phyloP scores from a whole-genome alignment of 2,113 vertebrate species.

The Cacatua alba region DNA sequence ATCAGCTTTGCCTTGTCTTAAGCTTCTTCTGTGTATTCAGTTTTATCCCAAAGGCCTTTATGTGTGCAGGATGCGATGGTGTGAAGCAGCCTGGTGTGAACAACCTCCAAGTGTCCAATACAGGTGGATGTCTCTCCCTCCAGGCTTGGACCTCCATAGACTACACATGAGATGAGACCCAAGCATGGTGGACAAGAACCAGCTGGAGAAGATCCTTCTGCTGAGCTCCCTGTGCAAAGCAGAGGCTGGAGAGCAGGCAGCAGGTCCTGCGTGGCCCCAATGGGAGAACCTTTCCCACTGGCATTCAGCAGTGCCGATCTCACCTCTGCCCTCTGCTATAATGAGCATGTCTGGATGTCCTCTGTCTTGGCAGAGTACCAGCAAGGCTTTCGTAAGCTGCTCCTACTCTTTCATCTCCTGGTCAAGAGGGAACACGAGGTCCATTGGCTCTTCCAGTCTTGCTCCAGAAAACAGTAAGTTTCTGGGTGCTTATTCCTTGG shows the following conservation, averaged over 20 bases:
- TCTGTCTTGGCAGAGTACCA: constrained; percentile 35
- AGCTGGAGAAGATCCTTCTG: constrained; percentile 58
- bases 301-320: accelerated
- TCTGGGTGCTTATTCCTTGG: neutral
- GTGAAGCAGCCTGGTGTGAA: neutral
- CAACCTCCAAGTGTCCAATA: neutral
- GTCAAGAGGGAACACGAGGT: constrained; percentile 30
- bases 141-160: constrained; percentile 45
- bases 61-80: neutral
- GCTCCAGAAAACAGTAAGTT: constrained; percentile 58
- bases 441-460: constrained; percentile 63
- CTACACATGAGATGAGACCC: constrained; percentile 37
- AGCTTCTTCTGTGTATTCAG: neutral
- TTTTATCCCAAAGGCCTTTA: neutral
- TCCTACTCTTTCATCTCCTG: constrained; percentile 60
- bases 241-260: neutral
- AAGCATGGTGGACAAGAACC: constrained; percentile 24
- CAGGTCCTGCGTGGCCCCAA: accelerated
- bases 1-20: neutral
- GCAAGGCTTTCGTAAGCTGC: constrained; percentile 64
- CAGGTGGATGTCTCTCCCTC: neutral
- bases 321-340: neutral
- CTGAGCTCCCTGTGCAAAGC: constrained; percentile 49
- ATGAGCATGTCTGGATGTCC: accelerated
- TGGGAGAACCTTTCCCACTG: neutral